Conservation (phyloP, 2,888 invertebrate genomes). For the Callyntrura sp. region DNA sequence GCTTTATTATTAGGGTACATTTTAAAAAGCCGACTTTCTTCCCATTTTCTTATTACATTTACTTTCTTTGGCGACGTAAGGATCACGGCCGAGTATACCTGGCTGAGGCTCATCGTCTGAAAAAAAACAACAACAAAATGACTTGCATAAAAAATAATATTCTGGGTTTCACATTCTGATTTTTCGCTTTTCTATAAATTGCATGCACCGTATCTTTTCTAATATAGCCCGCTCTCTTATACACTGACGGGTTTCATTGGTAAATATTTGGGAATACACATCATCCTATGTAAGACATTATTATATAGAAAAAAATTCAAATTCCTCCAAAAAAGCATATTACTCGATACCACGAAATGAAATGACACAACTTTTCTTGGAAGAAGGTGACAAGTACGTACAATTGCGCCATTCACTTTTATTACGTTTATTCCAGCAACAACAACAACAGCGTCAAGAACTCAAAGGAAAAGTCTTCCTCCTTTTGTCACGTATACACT, state of each 20-base stretch:
- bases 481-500: no score
- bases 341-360: no score
- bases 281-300: no score
- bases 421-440: not conserved
- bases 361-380: not conserved
- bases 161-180: not conserved
- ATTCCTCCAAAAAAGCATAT: no score
- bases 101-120: slow-evolving; percentile 84
- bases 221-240: no score
- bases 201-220: no score
- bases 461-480: not conserved
- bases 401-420: not conserved
- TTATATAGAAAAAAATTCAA: no score
- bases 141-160: not conserved
- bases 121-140: no score
- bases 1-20: not conserved
- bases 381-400: not conserved
- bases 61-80: slow-evolving; percentile 84
- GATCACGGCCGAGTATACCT: slow-evolving; percentile 88
- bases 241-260: no score
- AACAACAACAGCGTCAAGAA: slow-evolving; percentile 1
- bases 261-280: no score
- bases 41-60: no score
- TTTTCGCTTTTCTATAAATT: not conserved
- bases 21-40: no score